Base-by-base conservation (phyloP, 1,140 invertebrate species). In the Caenorhabditis latens region DNA sequence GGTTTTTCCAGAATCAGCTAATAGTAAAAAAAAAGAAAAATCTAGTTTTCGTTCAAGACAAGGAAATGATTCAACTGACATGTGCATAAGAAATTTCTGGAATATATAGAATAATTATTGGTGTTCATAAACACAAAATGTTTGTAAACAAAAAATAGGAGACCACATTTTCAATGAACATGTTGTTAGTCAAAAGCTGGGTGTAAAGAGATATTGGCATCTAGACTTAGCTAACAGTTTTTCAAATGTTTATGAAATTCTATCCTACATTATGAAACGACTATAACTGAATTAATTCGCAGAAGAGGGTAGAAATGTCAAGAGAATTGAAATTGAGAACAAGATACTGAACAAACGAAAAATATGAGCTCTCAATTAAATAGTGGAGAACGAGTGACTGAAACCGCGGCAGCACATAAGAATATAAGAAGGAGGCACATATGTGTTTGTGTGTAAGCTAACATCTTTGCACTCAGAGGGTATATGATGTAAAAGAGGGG, bases 351-450 rank as follows among this genome's bases (percentile, higher is more conserved):
- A 50, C 71, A 79, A 79, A 79, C 71, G 71, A 21, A 79, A 50
- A 79, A 79, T 79, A 79, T 79, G 71, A 79, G 71, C 71, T 79
- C 71, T 50, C 71, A 79, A 79, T 79, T 79, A 79, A 79, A 79
- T 79, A 79, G 71, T 79, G 71, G 43, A 79, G 0, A 19, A 79
- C 8, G n/a, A 50, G 14, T 21, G 46, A 79, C 71, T 79, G 71
- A 79, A 79, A 79, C 46, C 65, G 43, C 65, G 24, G 71, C 42
- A 46, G 42, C 43, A 24, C n/a, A 50, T 79, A 79, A 79, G 71
- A 79, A 79, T 50, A 79, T 79, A 79, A 79, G 46, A 79, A 21
- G 71, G 71, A 46, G 65, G 53, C 71, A 50, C 71, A 50, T 42
- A 50, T 53, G 46, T 71, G 42, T 71, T 43, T 71, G 67, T 71